phyloP scores from a whole-genome alignment of 2,113 vertebrate species.

The Oplegnathus fasciatus region DNA sequence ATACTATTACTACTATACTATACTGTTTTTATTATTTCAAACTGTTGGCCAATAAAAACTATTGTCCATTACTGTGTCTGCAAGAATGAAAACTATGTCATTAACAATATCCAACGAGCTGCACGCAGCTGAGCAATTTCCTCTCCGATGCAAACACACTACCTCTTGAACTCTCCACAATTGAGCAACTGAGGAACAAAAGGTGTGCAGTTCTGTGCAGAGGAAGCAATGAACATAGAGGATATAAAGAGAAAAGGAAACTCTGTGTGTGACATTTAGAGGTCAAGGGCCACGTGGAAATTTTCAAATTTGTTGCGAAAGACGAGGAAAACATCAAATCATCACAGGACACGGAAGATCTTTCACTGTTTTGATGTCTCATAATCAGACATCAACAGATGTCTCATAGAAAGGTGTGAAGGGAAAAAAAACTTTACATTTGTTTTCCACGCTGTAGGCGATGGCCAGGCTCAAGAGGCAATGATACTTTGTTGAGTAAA shows the following conservation, averaged over 20 bases:
- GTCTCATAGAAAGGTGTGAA: slow-evolving; percentile 26
- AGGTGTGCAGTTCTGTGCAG: slow-evolving; percentile 20
- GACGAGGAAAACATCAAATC: slow-evolving; percentile 43
- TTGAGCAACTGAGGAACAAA: slow-evolving; percentile 44
- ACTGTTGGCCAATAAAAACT: slow-evolving; percentile 5
- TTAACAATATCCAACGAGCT: not conserved
- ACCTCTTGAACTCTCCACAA: slow-evolving; percentile 18
- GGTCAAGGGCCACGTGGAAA: slow-evolving; percentile 65
- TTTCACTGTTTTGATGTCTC: slow-evolving; percentile 48
- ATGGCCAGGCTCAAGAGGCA: not conserved
- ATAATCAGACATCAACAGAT: slow-evolving; percentile 17
- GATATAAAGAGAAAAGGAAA: slow-evolving; percentile 42
- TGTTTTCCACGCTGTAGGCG: slow-evolving; percentile 46
- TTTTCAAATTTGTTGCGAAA: slow-evolving; percentile 35
- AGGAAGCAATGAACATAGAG: slow-evolving; percentile 17
- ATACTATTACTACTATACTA: no score
- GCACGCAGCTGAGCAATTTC: slow-evolving; percentile 58
- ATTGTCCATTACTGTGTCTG: not conserved
- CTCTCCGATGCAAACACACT: slow-evolving; percentile 18
- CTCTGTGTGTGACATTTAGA: slow-evolving; percentile 70
- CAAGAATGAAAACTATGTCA: slow-evolving; percentile 11
- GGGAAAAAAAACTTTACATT: not conserved
- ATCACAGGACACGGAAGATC: slow-evolving; percentile 38
- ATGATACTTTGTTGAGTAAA: not conserved
- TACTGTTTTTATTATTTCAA: slow-evolving; percentile 17